phyloP scores from a whole-genome alignment of 1,140 invertebrate species.

The Sarcophaga bullata region DNA sequence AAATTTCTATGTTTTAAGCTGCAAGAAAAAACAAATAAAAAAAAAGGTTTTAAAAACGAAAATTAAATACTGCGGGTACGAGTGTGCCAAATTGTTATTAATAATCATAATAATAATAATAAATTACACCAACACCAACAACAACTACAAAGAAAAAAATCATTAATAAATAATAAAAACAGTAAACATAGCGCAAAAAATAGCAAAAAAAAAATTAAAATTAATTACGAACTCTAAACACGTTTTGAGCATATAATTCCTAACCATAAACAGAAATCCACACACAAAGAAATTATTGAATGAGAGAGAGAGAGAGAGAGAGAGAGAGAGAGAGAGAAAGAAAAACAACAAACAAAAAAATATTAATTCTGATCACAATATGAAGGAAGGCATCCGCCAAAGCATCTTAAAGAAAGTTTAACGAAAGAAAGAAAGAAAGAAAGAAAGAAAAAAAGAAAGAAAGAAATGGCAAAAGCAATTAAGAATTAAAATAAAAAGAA shows the following conservation, averaged over 20 bases:
- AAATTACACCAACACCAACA: too few relatives aligned
- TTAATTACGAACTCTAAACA: slow-evolving; percentile 7
- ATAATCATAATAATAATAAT: not conserved
- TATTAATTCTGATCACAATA: too few relatives aligned
- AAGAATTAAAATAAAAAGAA: too few relatives aligned
- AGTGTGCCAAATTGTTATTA: not conserved
- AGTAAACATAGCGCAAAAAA: too few relatives aligned
- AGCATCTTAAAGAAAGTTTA: too few relatives aligned
- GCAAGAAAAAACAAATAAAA: not conserved
- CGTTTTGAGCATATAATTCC: not conserved
- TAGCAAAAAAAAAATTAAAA: not conserved
- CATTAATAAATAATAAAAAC: too few relatives aligned
- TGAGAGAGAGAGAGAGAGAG: not conserved
- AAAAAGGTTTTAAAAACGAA: not conserved
- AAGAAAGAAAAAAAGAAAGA: too few relatives aligned
- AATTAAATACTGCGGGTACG: not conserved
- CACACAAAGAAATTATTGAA: not conserved
- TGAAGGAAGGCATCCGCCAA: too few relatives aligned
- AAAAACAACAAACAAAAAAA: not conserved
- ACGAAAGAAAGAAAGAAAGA: too few relatives aligned
- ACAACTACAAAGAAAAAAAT: too few relatives aligned
- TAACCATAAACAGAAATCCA: not conserved
- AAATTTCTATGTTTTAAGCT: not conserved
- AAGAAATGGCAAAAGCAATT: too few relatives aligned
- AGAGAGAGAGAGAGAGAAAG: not conserved